These are phyloP conservation scores for Gobio gobio DNA, from an alignment of 2,113 vertebrate genomes.

Conservation along the genomic window DNA sequence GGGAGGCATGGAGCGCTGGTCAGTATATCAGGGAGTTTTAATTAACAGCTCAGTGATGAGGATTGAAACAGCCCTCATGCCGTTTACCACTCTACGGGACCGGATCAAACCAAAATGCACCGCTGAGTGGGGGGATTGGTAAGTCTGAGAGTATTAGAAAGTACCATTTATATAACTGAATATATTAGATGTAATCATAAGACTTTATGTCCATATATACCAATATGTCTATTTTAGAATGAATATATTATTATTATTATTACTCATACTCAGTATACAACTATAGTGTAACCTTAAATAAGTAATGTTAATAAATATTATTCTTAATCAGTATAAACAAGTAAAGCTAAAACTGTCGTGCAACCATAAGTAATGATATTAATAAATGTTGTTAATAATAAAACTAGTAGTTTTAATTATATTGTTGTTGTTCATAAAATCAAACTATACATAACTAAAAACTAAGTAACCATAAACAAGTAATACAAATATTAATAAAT, in stretches of 20 bases:
- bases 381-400: background rate
- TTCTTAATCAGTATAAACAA: too few relatives aligned
- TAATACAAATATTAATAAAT: too few relatives aligned
- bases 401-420: too few relatives aligned
- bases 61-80: constrained; percentile 28
- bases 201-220: background rate
- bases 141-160: background rate
- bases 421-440: too few relatives aligned
- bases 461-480: too few relatives aligned
- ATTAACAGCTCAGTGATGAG: constrained; percentile 47
- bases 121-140: background rate
- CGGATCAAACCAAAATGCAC: constrained; percentile 12
- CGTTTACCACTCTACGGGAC: constrained; percentile 39
- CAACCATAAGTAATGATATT: background rate
- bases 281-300: background rate
- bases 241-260: background rate
- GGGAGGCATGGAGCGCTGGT: constrained; percentile 5
- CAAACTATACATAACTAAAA: too few relatives aligned
- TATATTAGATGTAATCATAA: background rate
- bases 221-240: background rate
- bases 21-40: constrained; percentile 47
- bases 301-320: background rate
- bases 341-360: too few relatives aligned
- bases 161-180: background rate
- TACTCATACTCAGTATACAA: background rate